Percentiles rank a stretch among this genome's conserved stretches.
Evolutionary conservation across 2,797 vertebrate genomes (phyloP).

Genomic region (Odontamblyopus lacepedii): DNA sequence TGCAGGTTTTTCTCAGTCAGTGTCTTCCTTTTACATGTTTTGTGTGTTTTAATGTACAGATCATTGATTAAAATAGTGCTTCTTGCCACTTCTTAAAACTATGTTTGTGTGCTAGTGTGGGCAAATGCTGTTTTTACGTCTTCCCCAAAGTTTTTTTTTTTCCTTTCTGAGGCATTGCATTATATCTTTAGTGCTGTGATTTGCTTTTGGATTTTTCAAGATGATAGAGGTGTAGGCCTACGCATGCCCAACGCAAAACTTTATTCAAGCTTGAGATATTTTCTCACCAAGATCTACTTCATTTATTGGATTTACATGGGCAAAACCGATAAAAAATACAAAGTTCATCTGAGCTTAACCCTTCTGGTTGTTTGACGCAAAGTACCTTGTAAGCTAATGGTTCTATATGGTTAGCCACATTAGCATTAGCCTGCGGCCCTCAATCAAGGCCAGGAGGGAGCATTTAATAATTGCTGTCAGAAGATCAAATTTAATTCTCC

Average conservation of each 20-base stretch:
- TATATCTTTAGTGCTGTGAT: neutral
- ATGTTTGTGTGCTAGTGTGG: constrained; percentile 23
- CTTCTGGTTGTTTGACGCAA: constrained; percentile 32
- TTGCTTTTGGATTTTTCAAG: neutral
- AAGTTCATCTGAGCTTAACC: neutral
- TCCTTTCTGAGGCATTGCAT: neutral
- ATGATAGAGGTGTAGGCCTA: neutral
- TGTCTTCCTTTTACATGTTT: neutral
- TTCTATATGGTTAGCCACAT: constrained; percentile 78
- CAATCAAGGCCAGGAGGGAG: constrained; percentile 99
- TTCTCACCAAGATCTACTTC: neutral
- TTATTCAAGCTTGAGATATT: neutral
- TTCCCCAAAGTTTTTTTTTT: constrained; percentile 37
- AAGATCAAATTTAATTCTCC: constrained; percentile 99
- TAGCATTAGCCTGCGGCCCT: constrained; percentile 85
- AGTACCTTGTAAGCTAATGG: constrained; percentile 66
- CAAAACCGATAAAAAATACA: neutral
- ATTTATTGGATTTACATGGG: no score
- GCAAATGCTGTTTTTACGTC: constrained; percentile 42
- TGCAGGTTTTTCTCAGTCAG: neutral
- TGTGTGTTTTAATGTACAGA: neutral
- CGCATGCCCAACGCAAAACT: neutral
- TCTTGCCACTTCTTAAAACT: constrained; percentile 54
- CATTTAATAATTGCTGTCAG: constrained; percentile 99
- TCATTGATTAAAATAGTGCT: constrained; percentile 33